Conservation (phyloP, 2,113 vertebrate species). For the Sarotherodon lohbergeri region DNA sequence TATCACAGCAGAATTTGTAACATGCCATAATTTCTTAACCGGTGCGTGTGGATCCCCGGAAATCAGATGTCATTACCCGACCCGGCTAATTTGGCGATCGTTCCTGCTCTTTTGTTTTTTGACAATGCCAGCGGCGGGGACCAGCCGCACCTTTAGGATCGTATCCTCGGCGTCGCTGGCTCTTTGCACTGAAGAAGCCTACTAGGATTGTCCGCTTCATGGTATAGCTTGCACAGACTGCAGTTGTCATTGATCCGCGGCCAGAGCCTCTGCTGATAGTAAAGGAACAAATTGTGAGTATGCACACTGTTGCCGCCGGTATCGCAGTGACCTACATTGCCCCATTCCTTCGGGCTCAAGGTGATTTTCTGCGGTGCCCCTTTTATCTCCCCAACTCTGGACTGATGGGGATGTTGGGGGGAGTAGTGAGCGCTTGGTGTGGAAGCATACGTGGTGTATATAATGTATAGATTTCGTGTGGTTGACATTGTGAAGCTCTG, state of each 20-base stretch:
- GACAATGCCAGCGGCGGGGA: constrained; percentile 56
- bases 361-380: constrained; percentile 53
- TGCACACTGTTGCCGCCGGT: constrained; percentile 36
- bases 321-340: constrained; percentile 55
- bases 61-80: constrained; percentile 60
- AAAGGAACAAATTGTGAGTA: constrained; percentile 65
- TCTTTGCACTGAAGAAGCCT: constrained; percentile 37
- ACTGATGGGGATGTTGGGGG: constrained; percentile 1
- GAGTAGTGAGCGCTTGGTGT: background rate
- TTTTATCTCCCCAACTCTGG: constrained; percentile 27
- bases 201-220: constrained; percentile 51
- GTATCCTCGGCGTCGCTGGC: constrained; percentile 40
- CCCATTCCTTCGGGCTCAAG: constrained; percentile 54
- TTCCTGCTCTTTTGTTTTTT: background rate
- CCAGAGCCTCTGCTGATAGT: constrained; percentile 61
- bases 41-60: constrained; percentile 57
- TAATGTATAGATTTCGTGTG: background rate
- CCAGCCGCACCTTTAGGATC: constrained; percentile 35
- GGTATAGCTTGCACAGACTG: constrained; percentile 75
- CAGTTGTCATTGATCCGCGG: constrained; percentile 80
- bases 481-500: constrained; percentile 47
- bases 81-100: constrained; percentile 26
- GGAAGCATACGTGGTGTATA: background rate
- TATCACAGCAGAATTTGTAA: constrained; percentile 88
- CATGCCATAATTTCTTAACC: constrained; percentile 88